Conservation (phyloP, 2,797 vertebrate genomes). For the Bufotes viridis region DNA sequence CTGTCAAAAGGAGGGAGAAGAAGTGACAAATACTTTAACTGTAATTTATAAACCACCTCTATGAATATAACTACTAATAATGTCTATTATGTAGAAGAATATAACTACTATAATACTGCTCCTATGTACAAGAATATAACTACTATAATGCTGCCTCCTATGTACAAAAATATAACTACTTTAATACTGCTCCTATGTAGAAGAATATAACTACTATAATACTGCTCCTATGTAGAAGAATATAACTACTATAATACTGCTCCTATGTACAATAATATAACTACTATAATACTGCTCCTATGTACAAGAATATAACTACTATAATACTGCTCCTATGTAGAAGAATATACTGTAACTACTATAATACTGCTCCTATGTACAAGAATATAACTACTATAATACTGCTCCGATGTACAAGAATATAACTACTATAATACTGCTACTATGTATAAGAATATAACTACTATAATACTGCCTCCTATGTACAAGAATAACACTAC, state of each 20-base stretch:
- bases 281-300: neutral
- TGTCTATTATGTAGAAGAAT: neutral
- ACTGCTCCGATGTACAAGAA: neutral
- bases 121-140: too few relatives aligned
- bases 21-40: neutral
- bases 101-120: neutral
- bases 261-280: neutral
- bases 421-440: neutral
- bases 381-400: slow-evolving; percentile 9
- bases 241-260: neutral
- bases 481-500: neutral
- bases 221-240: neutral
- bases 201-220: neutral
- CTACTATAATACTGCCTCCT: neutral
- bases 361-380: neutral
- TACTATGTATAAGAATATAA: neutral
- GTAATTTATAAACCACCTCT: too few relatives aligned
- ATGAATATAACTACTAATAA: neutral
- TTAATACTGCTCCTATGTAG: neutral
- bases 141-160: too few relatives aligned
- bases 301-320: slow-evolving; percentile 6
- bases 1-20: neutral
- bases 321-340: neutral
- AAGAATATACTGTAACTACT: slow-evolving; percentile 9
- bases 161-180: neutral